These are phyloP conservation scores for Hyaena hyaena DNA, from an alignment of 2,113 vertebrate genomes.

Conservation along the genomic window DNA sequence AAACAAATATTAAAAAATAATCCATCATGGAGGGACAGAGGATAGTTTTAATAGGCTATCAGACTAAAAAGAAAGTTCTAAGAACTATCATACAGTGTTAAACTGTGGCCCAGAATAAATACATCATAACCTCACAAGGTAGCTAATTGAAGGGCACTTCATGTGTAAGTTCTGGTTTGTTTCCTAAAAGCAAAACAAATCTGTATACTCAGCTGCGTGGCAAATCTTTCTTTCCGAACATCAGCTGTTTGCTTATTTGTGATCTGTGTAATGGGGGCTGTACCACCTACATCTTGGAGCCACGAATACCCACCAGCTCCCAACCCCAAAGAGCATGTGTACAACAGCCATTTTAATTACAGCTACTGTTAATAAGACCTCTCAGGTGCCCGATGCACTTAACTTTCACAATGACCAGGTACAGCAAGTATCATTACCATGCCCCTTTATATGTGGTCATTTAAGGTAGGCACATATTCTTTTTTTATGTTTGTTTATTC, in stretches of 20 bases:
- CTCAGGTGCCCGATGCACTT: not conserved
- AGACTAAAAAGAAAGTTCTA: not conserved
- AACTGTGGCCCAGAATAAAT: not conserved
- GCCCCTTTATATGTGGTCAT: not conserved
- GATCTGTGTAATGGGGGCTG: not conserved
- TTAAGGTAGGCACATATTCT: not conserved
- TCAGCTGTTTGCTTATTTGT: not conserved
- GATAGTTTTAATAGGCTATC: not conserved
- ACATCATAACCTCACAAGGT: not conserved
- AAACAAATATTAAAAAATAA: not conserved
- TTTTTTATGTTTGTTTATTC: no score
- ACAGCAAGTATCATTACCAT: not conserved
- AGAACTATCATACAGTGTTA: not conserved
- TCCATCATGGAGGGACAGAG: not conserved
- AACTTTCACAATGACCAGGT: not conserved
- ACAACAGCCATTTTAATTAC: not conserved
- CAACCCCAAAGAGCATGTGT: not conserved
- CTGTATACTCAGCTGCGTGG: not conserved
- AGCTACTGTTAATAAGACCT: not conserved
- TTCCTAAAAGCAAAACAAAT: not conserved
- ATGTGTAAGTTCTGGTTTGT: not conserved
- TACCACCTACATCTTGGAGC: not conserved
- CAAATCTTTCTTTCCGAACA: not conserved
- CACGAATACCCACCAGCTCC: not conserved
- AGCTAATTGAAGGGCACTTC: not conserved